phyloP scores from a whole-genome alignment of 2,888 invertebrate species.

The Catotricha subobsoleta region DNA sequence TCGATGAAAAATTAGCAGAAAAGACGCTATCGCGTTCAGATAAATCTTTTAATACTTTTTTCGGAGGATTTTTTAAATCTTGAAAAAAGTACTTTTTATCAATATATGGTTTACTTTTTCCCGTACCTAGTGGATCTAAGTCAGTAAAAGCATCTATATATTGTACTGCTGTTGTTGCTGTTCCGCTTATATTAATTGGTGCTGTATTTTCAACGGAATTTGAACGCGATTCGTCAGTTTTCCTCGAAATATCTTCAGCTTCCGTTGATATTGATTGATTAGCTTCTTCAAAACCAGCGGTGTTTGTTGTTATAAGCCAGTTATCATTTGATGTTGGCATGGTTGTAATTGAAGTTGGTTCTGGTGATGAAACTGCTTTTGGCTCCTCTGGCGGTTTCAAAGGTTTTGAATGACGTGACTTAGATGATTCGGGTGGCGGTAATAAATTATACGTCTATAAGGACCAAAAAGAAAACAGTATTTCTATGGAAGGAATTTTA shows the following conservation, averaged over 20 bases:
- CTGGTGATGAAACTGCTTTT: neutral
- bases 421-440: slow-evolving; percentile 28
- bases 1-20: slow-evolving; percentile 11
- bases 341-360: slow-evolving; percentile 7
- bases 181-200: neutral
- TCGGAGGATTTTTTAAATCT: slow-evolving; percentile 85
- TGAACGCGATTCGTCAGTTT: neutral
- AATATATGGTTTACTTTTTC: slow-evolving; percentile 78
- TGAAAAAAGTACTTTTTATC: slow-evolving; percentile 94
- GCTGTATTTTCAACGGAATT: neutral
- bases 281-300: slow-evolving; percentile 5
- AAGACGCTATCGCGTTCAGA: slow-evolving; percentile 19
- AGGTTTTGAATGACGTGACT: slow-evolving; percentile 24
- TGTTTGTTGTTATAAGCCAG: neutral
- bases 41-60: slow-evolving; percentile 78
- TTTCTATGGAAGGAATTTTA: slow-evolving; percentile 1
- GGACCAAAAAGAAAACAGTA: slow-evolving; percentile 4
- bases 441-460: slow-evolving; percentile 25
- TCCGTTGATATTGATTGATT: slow-evolving; percentile 4
- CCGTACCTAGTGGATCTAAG: slow-evolving; percentile 82
- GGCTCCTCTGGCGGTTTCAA: slow-evolving; percentile 19
- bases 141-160: slow-evolving; percentile 79
- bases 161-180: slow-evolving; percentile 22
- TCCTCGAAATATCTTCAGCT: slow-evolving; percentile 4
- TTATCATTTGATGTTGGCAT: slow-evolving; percentile 1